Conservation (phyloP, 1,140 invertebrate genomes). For the Andricus grossulariae region DNA sequence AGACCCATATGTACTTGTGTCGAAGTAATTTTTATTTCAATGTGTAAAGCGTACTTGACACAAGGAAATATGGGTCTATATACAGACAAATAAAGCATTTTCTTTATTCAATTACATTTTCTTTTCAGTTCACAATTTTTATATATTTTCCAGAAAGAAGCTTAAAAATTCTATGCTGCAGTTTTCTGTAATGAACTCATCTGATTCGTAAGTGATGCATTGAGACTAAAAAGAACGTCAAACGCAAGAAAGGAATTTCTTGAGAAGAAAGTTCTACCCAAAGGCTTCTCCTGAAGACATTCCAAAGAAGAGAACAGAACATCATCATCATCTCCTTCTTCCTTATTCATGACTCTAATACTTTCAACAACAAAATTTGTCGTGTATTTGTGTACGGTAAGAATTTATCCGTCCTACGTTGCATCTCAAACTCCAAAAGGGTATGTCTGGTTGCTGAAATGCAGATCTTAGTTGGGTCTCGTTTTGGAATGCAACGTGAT, state of each 20-base stretch:
- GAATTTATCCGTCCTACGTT: background rate
- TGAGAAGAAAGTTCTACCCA: background rate
- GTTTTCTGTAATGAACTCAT: background rate
- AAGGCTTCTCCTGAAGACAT: background rate
- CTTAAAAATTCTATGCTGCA: too few species aligned
- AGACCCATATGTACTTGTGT: too few species aligned
- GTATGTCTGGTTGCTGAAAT: background rate
- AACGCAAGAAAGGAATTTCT: constrained; percentile 14
- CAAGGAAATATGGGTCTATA: too few species aligned
- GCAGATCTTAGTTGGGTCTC: background rate
- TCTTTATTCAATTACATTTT: too few species aligned
- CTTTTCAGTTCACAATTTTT: too few species aligned
- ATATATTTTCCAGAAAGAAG: too few species aligned
- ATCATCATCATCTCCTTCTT: background rate
- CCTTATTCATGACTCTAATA: constrained; percentile 11
- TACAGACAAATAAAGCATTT: too few species aligned
- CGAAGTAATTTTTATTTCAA: too few species aligned
- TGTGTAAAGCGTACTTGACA: too few species aligned
- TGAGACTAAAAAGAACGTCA: background rate
- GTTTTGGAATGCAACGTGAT: constrained; percentile 3
- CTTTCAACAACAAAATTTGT: background rate
- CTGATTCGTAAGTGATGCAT: background rate
- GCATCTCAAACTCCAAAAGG: background rate
- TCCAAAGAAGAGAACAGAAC: background rate
- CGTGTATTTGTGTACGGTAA: background rate